Evolutionary conservation across 2,888 invertebrate genomes (phyloP), one percentile per base, ranked within the genome.

Genomic region (Ommatoiulus sabulosus): DNA sequence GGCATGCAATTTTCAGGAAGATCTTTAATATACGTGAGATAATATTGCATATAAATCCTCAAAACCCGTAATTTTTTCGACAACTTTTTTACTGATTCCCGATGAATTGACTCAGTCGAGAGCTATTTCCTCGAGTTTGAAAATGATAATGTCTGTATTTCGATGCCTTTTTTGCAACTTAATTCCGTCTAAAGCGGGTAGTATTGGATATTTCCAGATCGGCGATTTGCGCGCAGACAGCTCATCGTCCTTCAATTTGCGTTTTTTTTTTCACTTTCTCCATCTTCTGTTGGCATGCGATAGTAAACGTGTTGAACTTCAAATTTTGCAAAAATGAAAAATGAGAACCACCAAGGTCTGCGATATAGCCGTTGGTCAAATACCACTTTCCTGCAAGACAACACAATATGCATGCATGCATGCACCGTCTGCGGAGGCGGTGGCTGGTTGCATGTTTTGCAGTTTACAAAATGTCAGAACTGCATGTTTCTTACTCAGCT

Each of bases 341-440:
- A 80, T 80, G 80, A 15, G 24, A 80, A 80, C 35, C 80, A 80
- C 35, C 80, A 80, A 80, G 80, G 80, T 80, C 80, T 80, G 35
- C 12, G 35, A 10, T 80, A 80, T 80, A 80, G 80, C 80, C 80
- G 80, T 80, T 80, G 80, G 80, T 80, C 80, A 80, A 80, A 80
- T 35, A n/a, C 35, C 80, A 80, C 80, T 80, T 80, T 80, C 80
- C 8, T 24, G 24, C 8, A n/a, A 72, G 10, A 24, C 17, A 48
- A 48, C 48, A 24, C 10, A 24, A 72, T 6, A 57, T 57, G 57
- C 15, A 17, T 63, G 20, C 17, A 57, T 57, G 57, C 15, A 17
- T 63, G 20, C 17, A 2, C 35, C 35, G 72, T 72, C 8, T 10
- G n/a, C 10, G 80, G 80, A 80, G 80, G 80, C 35, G 24, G 20